Base-by-base conservation (phyloP, 2,113 vertebrate genomes). In the Ondatra zibethicus region DNA sequence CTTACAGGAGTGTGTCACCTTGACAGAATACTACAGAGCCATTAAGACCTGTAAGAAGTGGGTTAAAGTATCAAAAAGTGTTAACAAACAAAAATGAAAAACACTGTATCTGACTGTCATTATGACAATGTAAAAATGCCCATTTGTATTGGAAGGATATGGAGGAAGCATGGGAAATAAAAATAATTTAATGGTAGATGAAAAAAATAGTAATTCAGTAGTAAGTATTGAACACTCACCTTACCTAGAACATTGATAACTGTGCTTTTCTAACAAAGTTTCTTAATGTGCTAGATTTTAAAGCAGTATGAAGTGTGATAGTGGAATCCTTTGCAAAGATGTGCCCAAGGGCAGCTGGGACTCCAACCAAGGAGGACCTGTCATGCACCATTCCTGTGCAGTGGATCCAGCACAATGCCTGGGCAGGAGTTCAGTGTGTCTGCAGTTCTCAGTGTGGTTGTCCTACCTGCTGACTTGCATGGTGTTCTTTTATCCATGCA, bases 61-160 rank as follows among this genome's bases (percentile, higher is more conserved):
- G 36, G 36, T 27, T 86, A 23, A 9, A 80, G 7, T 31, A 80
- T 94, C 68, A 65, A 50, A 45, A 63, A 52, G 25, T 85, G 16
- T 73, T 88, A 10, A 19, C 65, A 92, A 77, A 72, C 19, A 68
- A 76, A 90, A 88, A 31, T 14, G 66, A 23, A 45, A 82, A 72
- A 39, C 25, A 47, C 17, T n/a, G 4, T 88, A 29, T 66, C 17
- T 86, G 29, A 8, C 39, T 95, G 7, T 88, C 77, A 42, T 90
- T 76, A 58, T 1, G 45, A 11, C 29, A 86, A 19, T 52, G n/a
- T 93, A 27, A 88, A 92, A 50, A 33, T 55, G 84, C 12, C 47
- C 86, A 21, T 36, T 55, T 80, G 17, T 76, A 36, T 89, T 94
- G 36, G 50, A 97, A 88, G 36, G 68, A 68, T 77, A 88, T 58